phyloP scores from a whole-genome alignment of 2,888 invertebrate genomes.

The Drosophila colorata region DNA sequence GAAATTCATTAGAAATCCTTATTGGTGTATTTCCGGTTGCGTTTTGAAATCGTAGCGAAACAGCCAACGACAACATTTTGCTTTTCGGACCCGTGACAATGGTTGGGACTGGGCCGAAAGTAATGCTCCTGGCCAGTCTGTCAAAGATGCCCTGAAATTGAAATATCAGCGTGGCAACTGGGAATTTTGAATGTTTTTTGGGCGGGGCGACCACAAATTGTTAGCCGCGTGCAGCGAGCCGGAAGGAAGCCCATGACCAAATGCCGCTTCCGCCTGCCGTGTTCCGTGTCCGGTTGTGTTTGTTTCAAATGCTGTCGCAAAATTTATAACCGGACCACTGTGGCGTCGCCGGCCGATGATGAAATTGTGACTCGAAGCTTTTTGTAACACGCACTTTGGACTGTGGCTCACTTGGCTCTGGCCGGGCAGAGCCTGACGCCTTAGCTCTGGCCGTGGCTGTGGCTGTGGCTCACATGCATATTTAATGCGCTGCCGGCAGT shows the following conservation, averaged over 20 bases:
- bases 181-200: conserved; percentile 59
- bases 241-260: conserved; percentile 74
- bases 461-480: conserved; percentile 67
- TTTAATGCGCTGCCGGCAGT: conserved; percentile 59
- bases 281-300: conserved; percentile 44
- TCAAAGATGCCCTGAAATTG: conserved; percentile 51
- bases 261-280: conserved; percentile 65
- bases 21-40: conserved; percentile 21
- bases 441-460: conserved; percentile 15
- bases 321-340: conserved; percentile 43
- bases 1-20: conserved; percentile 13
- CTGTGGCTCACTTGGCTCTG: conserved; percentile 6
- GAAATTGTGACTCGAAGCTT: conserved; percentile 47
- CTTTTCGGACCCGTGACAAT: conserved; percentile 22
- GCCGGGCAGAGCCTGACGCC: too few species aligned
- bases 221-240: conserved; percentile 70
- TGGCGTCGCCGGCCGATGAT: conserved; percentile 16
- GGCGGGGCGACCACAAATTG: conserved; percentile 59
- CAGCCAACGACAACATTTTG: conserved; percentile 31
- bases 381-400: conserved; percentile 51
- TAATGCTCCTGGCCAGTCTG: conserved; percentile 35
- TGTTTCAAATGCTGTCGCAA: conserved; percentile 43
- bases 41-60: conserved; percentile 44
- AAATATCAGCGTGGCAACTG: conserved; percentile 48
- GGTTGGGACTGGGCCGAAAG: conserved; percentile 17